Conservation (phyloP, 1,140 invertebrate genomes). For the Drosophila persimilis region DNA sequence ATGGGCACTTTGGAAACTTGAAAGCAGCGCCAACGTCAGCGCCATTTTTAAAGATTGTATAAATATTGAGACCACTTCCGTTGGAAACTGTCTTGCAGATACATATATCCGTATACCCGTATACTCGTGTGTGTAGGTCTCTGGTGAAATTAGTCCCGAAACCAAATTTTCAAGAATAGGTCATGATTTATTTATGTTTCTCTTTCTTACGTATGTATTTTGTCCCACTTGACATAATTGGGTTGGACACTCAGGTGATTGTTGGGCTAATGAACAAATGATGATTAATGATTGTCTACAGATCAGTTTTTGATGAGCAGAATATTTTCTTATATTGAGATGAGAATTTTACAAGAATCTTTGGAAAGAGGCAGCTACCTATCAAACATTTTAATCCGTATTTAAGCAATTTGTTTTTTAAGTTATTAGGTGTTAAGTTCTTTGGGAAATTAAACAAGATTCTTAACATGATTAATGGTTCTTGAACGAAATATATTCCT, state of each 20-base stretch:
- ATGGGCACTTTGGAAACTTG: slow-evolving; percentile 36
- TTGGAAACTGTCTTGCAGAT: slow-evolving; percentile 38
- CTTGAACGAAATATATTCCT: no score
- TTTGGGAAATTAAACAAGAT: no score
- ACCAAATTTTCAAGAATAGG: slow-evolving; percentile 54
- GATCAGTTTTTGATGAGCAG: no score
- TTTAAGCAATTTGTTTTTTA: no score
- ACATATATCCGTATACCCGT: no score
- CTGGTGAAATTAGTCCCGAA: slow-evolving; percentile 43
- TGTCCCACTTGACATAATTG: slow-evolving; percentile 64
- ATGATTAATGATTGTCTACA: slow-evolving; percentile 40
- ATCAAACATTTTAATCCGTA: no score
- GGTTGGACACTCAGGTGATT: slow-evolving; percentile 66
- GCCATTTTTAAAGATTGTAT: slow-evolving; percentile 71
- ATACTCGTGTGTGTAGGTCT: slow-evolving; percentile 1
- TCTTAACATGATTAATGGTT: no score
- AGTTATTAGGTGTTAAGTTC: no score
- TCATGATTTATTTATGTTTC: slow-evolving; percentile 73
- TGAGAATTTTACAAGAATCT: no score
- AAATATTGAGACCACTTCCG: slow-evolving; percentile 74
- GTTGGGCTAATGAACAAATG: slow-evolving; percentile 48
- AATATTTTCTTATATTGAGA: no score
- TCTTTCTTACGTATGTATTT: slow-evolving; percentile 29
- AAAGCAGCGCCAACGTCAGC: slow-evolving; percentile 64
- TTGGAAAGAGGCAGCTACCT: no score